Conservation (phyloP, 1,140 invertebrate genomes). For the Scylla paramamosain region DNA sequence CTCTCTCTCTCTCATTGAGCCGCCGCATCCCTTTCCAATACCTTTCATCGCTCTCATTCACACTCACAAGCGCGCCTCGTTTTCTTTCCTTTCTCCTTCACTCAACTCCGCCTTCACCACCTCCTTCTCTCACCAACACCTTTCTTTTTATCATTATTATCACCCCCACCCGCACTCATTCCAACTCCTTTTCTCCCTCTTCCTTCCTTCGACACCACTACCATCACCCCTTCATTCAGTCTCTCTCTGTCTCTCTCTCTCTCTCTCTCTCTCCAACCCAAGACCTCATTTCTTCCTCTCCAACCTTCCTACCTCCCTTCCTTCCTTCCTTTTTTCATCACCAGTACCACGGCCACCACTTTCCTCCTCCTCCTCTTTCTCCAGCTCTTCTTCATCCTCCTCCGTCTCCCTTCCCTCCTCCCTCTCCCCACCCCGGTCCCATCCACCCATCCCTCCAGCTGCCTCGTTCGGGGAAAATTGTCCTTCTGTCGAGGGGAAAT, state of each 20-base stretch:
- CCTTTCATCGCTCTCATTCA: no score
- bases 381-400: neutral
- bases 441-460: neutral
- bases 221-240: neutral
- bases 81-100: neutral
- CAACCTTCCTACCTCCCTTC: neutral
- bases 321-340: neutral
- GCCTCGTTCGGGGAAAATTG: slow-evolving; percentile 39
- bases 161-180: no score
- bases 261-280: neutral
- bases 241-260: neutral
- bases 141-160: no score
- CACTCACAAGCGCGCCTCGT: neutral
- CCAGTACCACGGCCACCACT: neutral
- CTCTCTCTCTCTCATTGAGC: no score
- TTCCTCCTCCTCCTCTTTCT: neutral
- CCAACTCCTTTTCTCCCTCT: neutral
- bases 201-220: neutral
- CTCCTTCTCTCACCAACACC: no score
- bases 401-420: neutral
- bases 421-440: neutral
- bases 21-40: no score
- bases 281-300: neutral
- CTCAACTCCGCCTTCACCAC: no score
- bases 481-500: slow-evolving; percentile 56